phyloP scores from a whole-genome alignment of 2,797 vertebrate genomes.

The Pygocentrus nattereri region DNA sequence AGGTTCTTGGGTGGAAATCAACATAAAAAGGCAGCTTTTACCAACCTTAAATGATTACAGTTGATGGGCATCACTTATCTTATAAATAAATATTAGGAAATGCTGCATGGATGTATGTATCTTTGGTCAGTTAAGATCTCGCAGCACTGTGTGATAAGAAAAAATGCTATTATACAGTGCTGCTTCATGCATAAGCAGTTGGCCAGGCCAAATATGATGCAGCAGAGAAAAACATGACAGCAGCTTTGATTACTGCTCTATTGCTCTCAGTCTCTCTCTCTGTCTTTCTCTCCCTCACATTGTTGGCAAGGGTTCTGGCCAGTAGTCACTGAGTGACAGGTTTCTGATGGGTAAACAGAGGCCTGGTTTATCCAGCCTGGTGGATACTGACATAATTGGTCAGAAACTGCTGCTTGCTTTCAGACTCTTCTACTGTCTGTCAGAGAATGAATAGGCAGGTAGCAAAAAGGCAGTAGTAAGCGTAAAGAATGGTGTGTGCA shows the following conservation, averaged over 20 bases:
- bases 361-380: conserved; percentile 35
- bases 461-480: neutral
- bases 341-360: conserved; percentile 32
- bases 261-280: neutral
- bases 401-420: conserved; percentile 40
- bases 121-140: neutral
- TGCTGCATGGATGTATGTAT: neutral
- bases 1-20: too few relatives aligned
- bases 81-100: neutral
- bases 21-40: neutral
- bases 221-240: conserved; percentile 40
- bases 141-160: neutral
- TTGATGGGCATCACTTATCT: neutral
- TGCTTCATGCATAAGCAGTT: conserved; percentile 31
- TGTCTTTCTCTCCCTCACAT: conserved; percentile 6
- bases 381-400: conserved; percentile 54
- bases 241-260: conserved; percentile 31
- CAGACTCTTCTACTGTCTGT: conserved; percentile 25
- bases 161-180: neutral
- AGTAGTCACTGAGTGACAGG: conserved; percentile 49
- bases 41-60: neutral
- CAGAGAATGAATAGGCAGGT: conserved; percentile 19
- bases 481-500: neutral
- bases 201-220: neutral
- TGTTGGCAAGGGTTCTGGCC: conserved; percentile 42